These are phyloP conservation scores for Spheniscus mendiculus DNA, from an alignment of 2,113 vertebrate genomes.

Conservation along the genomic window DNA sequence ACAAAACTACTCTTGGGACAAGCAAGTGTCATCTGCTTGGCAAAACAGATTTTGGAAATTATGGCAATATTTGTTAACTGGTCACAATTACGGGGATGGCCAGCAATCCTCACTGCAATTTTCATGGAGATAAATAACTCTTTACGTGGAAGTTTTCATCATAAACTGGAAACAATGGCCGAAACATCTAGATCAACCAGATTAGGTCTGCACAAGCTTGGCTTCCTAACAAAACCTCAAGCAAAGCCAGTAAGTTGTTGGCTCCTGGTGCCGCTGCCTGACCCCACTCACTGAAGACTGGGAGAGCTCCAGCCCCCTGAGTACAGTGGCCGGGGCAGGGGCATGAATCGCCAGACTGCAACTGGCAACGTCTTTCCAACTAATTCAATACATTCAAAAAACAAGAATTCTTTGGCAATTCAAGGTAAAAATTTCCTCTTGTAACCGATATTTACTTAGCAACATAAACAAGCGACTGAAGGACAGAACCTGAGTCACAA, in stretches of 20 bases:
- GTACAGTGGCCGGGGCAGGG: background rate
- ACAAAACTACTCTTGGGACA: background rate
- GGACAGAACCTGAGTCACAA: background rate
- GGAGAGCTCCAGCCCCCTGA: background rate
- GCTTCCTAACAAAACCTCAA: background rate
- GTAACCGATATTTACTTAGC: background rate
- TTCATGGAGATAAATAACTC: background rate
- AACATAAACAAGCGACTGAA: background rate
- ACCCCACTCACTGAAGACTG: background rate
- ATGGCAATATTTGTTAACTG: background rate
- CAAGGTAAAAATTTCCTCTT: background rate
- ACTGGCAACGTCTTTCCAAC: fast-evolving
- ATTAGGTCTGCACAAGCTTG: background rate
- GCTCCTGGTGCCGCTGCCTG: background rate
- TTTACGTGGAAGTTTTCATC: background rate
- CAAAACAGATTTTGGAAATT: background rate
- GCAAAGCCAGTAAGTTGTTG: background rate
- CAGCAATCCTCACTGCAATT: background rate
- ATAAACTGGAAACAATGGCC: background rate
- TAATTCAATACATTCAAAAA: background rate
- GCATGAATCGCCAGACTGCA: background rate
- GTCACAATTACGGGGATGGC: background rate
- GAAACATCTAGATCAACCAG: background rate
- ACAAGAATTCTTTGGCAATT: background rate
- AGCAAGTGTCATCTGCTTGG: background rate